These are phyloP conservation scores for Bos indicus DNA, from an alignment of 2,113 vertebrate genomes.

Conservation along the genomic window DNA sequence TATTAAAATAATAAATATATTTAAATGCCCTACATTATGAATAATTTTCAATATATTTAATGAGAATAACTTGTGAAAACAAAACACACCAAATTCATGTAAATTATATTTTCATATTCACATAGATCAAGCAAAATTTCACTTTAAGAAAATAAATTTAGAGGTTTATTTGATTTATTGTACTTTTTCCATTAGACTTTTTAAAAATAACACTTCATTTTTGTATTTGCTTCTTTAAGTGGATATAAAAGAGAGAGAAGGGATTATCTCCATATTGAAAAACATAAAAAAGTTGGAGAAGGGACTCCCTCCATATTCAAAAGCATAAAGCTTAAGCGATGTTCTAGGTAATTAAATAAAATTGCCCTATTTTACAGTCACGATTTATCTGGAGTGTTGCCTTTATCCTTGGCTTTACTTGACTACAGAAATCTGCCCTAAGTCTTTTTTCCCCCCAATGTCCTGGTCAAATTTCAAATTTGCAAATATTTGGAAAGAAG, in stretches of 20 bases:
- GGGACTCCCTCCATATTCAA: neutral
- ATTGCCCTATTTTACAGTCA: neutral
- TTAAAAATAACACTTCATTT: neutral
- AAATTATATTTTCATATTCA: neutral
- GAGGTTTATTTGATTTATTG: neutral
- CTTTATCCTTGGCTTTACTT: neutral
- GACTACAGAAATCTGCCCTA: neutral
- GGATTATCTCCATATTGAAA: neutral
- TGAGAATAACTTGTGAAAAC: neutral
- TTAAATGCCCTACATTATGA: neutral
- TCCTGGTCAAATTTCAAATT: neutral
- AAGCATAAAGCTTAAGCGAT: neutral
- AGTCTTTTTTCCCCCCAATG: neutral
- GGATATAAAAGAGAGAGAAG: neutral
- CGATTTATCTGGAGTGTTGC: neutral
- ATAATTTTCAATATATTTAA: neutral
- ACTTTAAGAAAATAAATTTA: neutral
- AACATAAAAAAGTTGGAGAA: neutral
- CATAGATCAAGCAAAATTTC: neutral
- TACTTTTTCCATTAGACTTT: neutral
- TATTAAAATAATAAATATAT: neutral
- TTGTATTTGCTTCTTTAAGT: neutral
- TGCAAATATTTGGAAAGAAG: neutral
- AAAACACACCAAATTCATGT: neutral
- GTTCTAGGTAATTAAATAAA: neutral